phyloP scores from a whole-genome alignment of 1,140 invertebrate species.

The Coenobita brevimanus region DNA sequence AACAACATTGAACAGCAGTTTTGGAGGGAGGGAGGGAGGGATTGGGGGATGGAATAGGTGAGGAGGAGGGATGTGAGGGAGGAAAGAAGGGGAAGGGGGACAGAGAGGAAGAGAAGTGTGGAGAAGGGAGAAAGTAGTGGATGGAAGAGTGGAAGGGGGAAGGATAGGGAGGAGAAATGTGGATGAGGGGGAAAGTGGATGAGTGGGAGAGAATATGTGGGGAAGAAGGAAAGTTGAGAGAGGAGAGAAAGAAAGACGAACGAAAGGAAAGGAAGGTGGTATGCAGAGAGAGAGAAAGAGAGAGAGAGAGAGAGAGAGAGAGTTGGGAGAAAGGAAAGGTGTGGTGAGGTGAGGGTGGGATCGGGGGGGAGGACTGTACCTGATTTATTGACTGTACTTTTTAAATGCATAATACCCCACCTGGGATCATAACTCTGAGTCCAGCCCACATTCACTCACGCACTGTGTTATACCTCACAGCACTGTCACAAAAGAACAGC shows the following conservation, averaged over 20 bases:
- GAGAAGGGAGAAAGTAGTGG: neutral
- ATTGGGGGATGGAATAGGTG: too few relatives aligned
- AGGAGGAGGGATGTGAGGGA: neutral
- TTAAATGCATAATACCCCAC: too few relatives aligned
- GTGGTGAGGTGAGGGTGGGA: neutral
- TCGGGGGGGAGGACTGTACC: too few relatives aligned
- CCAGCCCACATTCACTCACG: too few relatives aligned
- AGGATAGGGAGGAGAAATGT: neutral
- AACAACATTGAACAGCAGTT: too few relatives aligned
- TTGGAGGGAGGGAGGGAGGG: too few relatives aligned
- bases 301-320: neutral
- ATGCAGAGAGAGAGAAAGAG: neutral
- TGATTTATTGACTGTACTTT: too few relatives aligned
- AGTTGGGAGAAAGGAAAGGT: neutral
- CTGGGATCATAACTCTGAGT: too few relatives aligned
- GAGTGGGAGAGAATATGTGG: neutral
- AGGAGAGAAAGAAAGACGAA: neutral
- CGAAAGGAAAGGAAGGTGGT: neutral
- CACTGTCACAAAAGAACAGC: too few relatives aligned
- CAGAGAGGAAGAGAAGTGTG: neutral
- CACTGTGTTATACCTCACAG: too few relatives aligned
- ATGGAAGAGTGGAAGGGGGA: neutral
- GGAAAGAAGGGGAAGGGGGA: neutral
- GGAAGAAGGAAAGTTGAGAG: neutral
- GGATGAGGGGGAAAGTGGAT: constrained; percentile 10